phyloP scores from a whole-genome alignment of 1,140 invertebrate species.

The Lordiphosa stackelbergi region DNA sequence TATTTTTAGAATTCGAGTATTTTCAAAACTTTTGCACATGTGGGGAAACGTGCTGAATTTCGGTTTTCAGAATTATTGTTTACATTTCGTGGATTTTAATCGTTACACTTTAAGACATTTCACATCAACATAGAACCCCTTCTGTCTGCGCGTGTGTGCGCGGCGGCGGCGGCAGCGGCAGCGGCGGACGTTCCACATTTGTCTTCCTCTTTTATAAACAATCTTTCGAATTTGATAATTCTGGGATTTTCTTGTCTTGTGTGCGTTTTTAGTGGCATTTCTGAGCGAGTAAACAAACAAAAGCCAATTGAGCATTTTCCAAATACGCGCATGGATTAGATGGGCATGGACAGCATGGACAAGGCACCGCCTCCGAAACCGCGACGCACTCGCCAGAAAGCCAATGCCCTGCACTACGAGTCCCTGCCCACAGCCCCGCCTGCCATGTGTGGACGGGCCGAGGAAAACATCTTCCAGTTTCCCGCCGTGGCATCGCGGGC shows the following conservation, averaged over 20 bases:
- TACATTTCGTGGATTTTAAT: slow-evolving; percentile 66
- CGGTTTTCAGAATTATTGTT: slow-evolving; percentile 67
- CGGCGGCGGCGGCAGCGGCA: no score
- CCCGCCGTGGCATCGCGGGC: slow-evolving; percentile 51
- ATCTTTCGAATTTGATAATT: slow-evolving; percentile 66
- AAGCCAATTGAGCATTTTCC: slow-evolving; percentile 52
- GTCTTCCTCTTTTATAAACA: slow-evolving; percentile 75
- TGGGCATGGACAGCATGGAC: slow-evolving; percentile 47
- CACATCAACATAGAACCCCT: slow-evolving; percentile 26
- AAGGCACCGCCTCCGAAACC: slow-evolving; percentile 53
- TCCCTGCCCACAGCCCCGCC: slow-evolving; percentile 70
- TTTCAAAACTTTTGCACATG: slow-evolving; percentile 72
- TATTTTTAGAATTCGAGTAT: slow-evolving; percentile 51
- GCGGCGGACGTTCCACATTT: slow-evolving; percentile 65
- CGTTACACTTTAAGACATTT: slow-evolving; percentile 67
- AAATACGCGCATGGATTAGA: slow-evolving; percentile 34
- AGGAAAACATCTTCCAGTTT: slow-evolving; percentile 66
- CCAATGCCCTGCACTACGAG: slow-evolving; percentile 52
- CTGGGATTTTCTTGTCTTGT: slow-evolving; percentile 61
- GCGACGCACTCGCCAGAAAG: slow-evolving; percentile 37
- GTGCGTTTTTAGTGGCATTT: slow-evolving; percentile 68
- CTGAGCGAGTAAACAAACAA: slow-evolving; percentile 64
- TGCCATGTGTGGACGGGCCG: slow-evolving; percentile 52
- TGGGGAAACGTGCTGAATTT: slow-evolving; percentile 69
- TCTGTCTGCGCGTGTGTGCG: neutral